Base-by-base conservation (phyloP, 1,140 invertebrate species). In the Drosophila littoralis region DNA sequence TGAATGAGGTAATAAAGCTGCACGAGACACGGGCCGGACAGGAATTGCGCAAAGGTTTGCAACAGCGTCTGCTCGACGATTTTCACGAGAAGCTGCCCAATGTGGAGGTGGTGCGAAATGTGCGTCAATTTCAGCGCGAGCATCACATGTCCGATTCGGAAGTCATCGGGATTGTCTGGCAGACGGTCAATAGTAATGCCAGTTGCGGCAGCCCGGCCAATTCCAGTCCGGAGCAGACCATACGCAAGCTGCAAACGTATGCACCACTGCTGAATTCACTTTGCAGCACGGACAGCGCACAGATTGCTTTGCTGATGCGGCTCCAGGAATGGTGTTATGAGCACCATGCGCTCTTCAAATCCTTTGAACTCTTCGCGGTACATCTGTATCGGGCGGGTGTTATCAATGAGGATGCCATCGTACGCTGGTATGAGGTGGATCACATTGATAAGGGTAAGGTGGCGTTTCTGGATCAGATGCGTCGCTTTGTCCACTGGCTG, bases 291-390 rank as follows among this genome's bases (percentile, higher is more conserved):
- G 46, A 64, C 2, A 69, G 40, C 8, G 33, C 60, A 15, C 66
- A 75, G 52, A 68, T 74, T 3, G 50, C 55, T 0, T 22, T 75
- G 36, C 22, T 70, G 33, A 17, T 57, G 17, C 57, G 22, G 0
- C 10, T 65, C 8, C 73, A 75, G 33, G 67, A 70, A 9, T 75
- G 66, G 38, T 75, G 73, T 59, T 42, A 58, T 10, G 67, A 64
- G 38, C 55, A 75, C 22, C 58, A 57, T 4, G 15, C 52, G 13
- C 43, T 71, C 2, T 33, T 54, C 10, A 75, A 64, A 17, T 55
- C 46, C 5, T 75, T 71, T 9, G 68, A 71, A 7, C 58, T 35
- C 0, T 9, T 75, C 6, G 46, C 52, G 3, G 42, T 57, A 1
- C 58, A 55, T 12, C 55, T 75, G 2, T 63, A 63, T 28, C 43